A percentile compares a stretch with the other conserved stretches of the same genome.
Evolutionary conservation across 1,140 invertebrate species (phyloP).

Genomic region (Drosophila subobscura): DNA sequence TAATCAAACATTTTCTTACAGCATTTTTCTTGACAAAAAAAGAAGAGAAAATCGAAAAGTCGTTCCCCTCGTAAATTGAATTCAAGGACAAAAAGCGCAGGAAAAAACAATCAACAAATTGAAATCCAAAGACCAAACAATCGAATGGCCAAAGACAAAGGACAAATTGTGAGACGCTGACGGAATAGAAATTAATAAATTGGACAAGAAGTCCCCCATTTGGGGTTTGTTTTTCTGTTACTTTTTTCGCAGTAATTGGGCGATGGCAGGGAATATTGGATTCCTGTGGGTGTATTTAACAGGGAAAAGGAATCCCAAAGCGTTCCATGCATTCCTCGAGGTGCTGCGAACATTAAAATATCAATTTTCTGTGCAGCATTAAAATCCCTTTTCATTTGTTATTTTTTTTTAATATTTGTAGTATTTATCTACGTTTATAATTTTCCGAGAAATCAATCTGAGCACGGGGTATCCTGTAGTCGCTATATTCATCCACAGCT

Average conservation of each 20-base stretch:
- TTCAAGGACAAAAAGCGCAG: conserved; percentile 30
- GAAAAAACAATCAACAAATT: conserved; percentile 78
- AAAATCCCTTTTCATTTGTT: too few relatives aligned
- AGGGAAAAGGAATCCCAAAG: too few relatives aligned
- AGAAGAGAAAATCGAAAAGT: conserved; percentile 8
- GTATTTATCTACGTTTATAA: too few relatives aligned
- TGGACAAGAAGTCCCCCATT: conserved; percentile 20
- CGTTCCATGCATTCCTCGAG: too few relatives aligned
- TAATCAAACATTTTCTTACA: conserved; percentile 36
- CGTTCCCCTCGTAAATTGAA: conserved; percentile 1
- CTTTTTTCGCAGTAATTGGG: background rate
- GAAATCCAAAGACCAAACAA: conserved; percentile 72
- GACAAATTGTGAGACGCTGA: conserved; percentile 69
- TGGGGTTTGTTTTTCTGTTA: background rate
- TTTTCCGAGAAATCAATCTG: too few relatives aligned
- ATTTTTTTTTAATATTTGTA: too few relatives aligned
- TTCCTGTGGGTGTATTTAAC: too few relatives aligned
- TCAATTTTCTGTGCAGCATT: too few relatives aligned
- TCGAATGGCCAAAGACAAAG: conserved; percentile 52
- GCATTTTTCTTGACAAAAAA: conserved; percentile 11
- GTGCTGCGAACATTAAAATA: too few relatives aligned
- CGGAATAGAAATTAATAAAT: conserved; percentile 81
- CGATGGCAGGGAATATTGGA: background rate
- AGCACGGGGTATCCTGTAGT: background rate
- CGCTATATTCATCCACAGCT: too few relatives aligned